Base-by-base conservation (phyloP, 2,888 invertebrate genomes). In the Netelia inedita region DNA sequence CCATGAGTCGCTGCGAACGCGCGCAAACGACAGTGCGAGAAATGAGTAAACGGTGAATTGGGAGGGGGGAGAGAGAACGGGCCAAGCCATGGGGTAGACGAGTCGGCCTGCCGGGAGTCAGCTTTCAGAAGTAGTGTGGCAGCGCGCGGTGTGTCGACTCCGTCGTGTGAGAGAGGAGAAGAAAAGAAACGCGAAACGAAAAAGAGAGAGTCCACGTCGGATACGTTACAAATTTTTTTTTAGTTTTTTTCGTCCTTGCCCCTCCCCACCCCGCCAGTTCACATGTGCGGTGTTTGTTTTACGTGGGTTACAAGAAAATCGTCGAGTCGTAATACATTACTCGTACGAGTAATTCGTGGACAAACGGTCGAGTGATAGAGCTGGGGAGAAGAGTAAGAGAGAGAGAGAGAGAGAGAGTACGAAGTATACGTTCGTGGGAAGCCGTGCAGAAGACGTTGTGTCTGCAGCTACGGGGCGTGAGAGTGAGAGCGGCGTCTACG, bases 81-180 rank as follows among this genome's bases (percentile, higher is more conserved):
- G 50, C 61, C 69, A 65, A 82, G 83, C 82, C 80, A 87, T 82
- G 86, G 86, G 88, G 85, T 86, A 85, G 85, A 85, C 71, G 81
- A 86, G 80, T 84, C 79, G 68, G 74, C 72, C 81, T 82, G 85
- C 84, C 81, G 83, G 85, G 85, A 86, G 86, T 78, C 84, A 80
- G 80, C 85, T 86, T 87, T 89, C 86, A 88, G 66, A 87, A 87
- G 88, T 84, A 83, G 87, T 86, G 86, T 85, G 88, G 82, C 80
- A 75, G 71, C 72, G 85, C 82, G 82, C 85, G 85, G 85, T 82
- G 79, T 82, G 85, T 85, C 85, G 85, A 82, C 85, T 79, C 79
- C 72, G 79, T 72, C 79, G 79, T 74, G 65, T 75, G 41, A 57
- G 79, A 73, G 46, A 73, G 55, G 71, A 63, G n/a, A 57, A 59